Evolutionary conservation across 2,113 vertebrate species (phyloP).

Genomic region (Isurus oxyrinchus): DNA sequence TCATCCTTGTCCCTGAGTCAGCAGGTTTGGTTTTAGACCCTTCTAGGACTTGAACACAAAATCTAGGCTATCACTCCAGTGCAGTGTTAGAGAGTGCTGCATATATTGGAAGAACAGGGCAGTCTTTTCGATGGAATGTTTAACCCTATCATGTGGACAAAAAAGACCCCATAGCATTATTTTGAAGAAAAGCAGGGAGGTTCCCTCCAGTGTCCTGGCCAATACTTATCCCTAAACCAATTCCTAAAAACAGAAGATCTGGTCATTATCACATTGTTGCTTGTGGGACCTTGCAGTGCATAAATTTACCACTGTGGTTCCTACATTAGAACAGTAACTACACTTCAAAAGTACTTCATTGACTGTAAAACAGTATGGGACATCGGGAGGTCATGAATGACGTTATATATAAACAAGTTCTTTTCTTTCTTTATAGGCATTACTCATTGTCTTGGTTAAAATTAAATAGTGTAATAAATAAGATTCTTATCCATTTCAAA

Average conservation of each 20-base stretch:
- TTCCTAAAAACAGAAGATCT: not conserved
- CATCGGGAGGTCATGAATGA: not conserved
- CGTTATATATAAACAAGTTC: not conserved
- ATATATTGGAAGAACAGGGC: too few relatives aligned
- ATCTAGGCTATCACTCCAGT: not conserved
- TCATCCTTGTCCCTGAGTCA: not conserved
- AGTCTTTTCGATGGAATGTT: not conserved
- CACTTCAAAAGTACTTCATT: not conserved
- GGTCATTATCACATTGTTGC: not conserved
- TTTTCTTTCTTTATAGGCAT: not conserved
- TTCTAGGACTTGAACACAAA: not conserved
- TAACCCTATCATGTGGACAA: not conserved
- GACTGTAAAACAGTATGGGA: not conserved
- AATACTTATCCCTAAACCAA: not conserved
- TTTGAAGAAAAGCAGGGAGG: not conserved
- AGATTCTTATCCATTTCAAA: conserved; percentile 10
- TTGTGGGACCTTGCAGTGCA: not conserved
- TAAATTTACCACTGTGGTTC: not conserved
- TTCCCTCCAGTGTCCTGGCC: not conserved
- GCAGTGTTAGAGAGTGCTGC: not conserved
- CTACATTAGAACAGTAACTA: not conserved
- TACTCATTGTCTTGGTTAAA: not conserved
- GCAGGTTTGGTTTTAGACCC: not conserved
- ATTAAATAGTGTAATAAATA: conserved; percentile 5
- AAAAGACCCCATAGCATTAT: not conserved